These are phyloP conservation scores for Otus scops DNA, from an alignment of 2,797 vertebrate species.

Conservation along the genomic window DNA sequence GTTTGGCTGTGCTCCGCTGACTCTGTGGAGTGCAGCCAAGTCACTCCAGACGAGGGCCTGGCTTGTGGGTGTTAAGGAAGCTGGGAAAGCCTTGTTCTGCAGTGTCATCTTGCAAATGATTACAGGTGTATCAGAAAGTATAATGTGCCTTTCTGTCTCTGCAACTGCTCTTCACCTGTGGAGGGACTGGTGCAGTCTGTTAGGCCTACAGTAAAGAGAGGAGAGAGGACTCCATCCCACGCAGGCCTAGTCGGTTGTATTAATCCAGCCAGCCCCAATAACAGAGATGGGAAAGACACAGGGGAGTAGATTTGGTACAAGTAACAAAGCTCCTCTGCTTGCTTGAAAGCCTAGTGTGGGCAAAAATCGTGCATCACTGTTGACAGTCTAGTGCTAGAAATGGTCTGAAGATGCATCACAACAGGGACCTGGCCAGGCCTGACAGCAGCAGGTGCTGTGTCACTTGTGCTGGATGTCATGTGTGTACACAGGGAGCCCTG, in stretches of 20 bases:
- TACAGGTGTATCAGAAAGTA: accelerated
- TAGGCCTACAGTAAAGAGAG: neutral
- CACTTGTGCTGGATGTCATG: neutral
- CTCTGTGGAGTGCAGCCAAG: neutral
- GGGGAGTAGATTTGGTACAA: neutral
- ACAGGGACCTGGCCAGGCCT: neutral
- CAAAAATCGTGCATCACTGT: neutral
- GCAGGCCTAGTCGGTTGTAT: accelerated
- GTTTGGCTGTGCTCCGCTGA: neutral
- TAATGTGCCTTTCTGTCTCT: accelerated
- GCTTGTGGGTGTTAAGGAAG: accelerated
- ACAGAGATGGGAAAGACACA: neutral
- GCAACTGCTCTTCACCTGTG: neutral
- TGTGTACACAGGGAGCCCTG: neutral
- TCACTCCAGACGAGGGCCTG: neutral
- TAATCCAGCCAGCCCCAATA: neutral
- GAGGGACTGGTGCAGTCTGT: neutral
- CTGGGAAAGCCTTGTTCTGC: neutral
- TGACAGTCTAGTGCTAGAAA: neutral
- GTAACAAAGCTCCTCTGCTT: neutral
- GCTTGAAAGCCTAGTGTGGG: neutral
- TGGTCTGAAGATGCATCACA: neutral
- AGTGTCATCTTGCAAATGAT: neutral
- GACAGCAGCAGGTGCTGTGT: neutral
- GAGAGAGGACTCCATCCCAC: neutral